Base-by-base conservation (phyloP, 1,140 invertebrate species). In the Sminthurides bifidus region DNA sequence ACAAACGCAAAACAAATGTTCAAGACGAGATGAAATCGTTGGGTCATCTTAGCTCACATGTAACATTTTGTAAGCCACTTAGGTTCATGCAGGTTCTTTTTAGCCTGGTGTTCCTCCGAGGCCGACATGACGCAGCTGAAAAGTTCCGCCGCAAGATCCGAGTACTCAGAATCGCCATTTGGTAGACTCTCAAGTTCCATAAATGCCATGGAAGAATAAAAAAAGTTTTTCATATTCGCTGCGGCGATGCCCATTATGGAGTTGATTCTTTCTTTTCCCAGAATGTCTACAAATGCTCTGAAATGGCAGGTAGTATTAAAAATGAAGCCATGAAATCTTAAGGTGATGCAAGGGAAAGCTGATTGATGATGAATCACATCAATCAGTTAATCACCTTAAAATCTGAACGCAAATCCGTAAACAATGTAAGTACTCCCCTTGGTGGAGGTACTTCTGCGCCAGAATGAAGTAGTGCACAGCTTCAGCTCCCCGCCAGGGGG, bases 121-220 rank as follows among this genome's bases (percentile, higher is more conserved):
- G n/a, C n/a, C n/a, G n/a, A n/a, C n/a, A n/a, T n/a, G n/a, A n/a
- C n/a, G n/a, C n/a, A n/a, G 19, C 79, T 81, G 67, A 95, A 94
- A 67, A 95, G 83, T 67, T 88, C 80, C 65, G 92, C 76, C 2
- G 89, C 83, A 46, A 94, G 70, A 66, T 84, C 77, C 66, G 84
- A 81, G 69, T 88, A 93, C 37, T 78, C 76, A 50, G 80, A 75
- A 50, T 75, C 72, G 67, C 17, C 41, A 8, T 84, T 77, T 10
- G 75, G n/a, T n/a, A n/a, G n/a, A n/a, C n/a, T 70, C 72, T 96
- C 92, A 10, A 98, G 72, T 72, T 90, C 90, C 59, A 93, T 92
- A 65, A 98, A 93, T 0, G 94, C 93, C 70, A 89, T 87, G 0
- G 92, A 96, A 70, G 90, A 93, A 3, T 87, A 83, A 3, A 80